These are phyloP conservation scores for Nasonia oneida DNA, from an alignment of 2,888 invertebrate species.

Conservation along the genomic window DNA sequence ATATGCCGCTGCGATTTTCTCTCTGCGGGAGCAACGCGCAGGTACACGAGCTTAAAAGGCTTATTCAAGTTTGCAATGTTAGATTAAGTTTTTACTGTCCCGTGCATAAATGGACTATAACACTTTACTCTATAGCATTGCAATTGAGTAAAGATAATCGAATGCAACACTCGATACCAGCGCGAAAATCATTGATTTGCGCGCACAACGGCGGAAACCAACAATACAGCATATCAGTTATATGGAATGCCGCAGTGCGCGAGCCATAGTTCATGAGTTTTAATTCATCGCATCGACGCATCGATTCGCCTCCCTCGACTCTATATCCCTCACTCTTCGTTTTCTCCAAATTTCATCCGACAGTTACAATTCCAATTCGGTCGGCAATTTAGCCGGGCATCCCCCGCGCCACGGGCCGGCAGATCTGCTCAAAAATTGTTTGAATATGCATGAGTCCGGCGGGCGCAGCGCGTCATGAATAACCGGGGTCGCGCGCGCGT, in stretches of 20 bases:
- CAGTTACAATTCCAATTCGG: slow-evolving; percentile 56
- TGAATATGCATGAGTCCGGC: slow-evolving; percentile 56
- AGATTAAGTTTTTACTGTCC: too few species aligned
- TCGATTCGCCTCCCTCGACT: background rate
- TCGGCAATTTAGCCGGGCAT: slow-evolving; percentile 43
- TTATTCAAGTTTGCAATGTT: too few species aligned
- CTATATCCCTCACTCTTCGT: background rate
- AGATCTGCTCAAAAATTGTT: slow-evolving; percentile 53
- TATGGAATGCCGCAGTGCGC: slow-evolving; percentile 28
- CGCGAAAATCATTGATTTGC: too few species aligned
- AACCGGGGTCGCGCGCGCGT: slow-evolving; percentile 25
- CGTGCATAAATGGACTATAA: too few species aligned
- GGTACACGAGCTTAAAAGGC: too few species aligned
- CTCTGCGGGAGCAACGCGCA: background rate
- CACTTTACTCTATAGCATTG: too few species aligned
- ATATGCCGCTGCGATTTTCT: background rate
- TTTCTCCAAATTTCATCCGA: slow-evolving; percentile 51
- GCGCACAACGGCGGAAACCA: too few species aligned
- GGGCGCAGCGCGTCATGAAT: slow-evolving; percentile 38
- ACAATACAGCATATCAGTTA: background rate
- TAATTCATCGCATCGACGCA: slow-evolving; percentile 22
- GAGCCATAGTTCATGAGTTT: slow-evolving; percentile 52
- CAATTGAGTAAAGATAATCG: too few species aligned
- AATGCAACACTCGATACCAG: too few species aligned
- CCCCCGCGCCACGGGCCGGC: background rate